Base-by-base conservation (phyloP, 1,140 invertebrate species). In the Zaprionus ornatus region DNA sequence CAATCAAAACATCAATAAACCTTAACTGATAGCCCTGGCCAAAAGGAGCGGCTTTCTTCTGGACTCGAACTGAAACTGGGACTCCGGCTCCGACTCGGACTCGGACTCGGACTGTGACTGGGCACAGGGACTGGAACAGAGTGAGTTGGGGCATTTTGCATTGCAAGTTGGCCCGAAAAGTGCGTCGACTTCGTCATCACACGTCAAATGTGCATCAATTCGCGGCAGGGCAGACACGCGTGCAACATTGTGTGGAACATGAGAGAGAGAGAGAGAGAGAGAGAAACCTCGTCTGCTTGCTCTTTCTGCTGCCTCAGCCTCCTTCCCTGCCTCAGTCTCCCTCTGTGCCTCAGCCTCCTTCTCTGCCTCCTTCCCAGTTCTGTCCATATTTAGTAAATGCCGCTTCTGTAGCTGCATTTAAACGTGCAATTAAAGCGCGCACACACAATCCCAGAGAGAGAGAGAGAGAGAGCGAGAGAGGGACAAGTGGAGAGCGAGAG, bases 1-100 rank as follows among this genome's bases (percentile, higher is more conserved):
- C 78, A 91, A 91, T 91, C 88, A 90, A 91, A 91, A 91, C 88
- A 91, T 91, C 88, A 91, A 91, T 91, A 91, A 91, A 91, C 88
- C 88, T 90, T 91, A 91, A 91, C 88, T 88, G 88, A 84, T 91
- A 84, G 62, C 57, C n/a, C 73, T 64, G 68, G 17, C 42, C 59
- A 54, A 76, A 57, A 56, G 55, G 32, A 59, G 56, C 61, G 56
- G 40, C 50, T 55, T 42, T 54, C 63, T 57, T 42, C 40, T 3
- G n/a, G 40, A 45, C n/a, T 45, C n/a, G 12, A 7, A 17, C 40
- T 17, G n/a, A 56, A 66, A 52, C 10, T 27, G 19, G 19, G 42
- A 19, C n/a, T 42, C 15, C 1, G n/a, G 21, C 42, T 48, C n/a
- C 15, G n/a, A 45, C 40, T 45, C 40, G 6, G 40, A 45, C 40